Base-by-base conservation (phyloP, 2,888 invertebrate species). In the Ennomos erosarius region DNA sequence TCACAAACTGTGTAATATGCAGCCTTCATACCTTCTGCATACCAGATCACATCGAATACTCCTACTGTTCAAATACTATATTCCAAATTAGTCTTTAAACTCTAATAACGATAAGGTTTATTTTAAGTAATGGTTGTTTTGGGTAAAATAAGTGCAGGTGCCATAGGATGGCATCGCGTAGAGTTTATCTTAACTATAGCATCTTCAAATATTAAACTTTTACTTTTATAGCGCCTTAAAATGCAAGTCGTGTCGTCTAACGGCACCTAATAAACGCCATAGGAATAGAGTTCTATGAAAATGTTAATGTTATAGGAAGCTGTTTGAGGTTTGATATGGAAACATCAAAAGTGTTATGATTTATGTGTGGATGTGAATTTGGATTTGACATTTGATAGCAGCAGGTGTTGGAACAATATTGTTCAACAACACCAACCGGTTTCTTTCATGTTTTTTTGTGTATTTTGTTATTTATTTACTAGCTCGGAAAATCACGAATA, bases 131-230 rank as follows among this genome's bases (percentile, higher is more conserved):
- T 34, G 35, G 5, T 2, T 1, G 16, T n/a, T 50, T 58, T 59
- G 66, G n/a, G 51, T 74, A 42, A 66, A 79, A 81, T 71, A 76
- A 80, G 74, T 85, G 88, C 92, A 92, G 91, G 92, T 91, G 91
- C 82, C 78, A 81, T 82, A 74, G 70, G 74, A 82, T 79, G 78
- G 82, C 76, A 82, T 80, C 76, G 71, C 76, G 73, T 83, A 75
- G 70, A 71, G 73, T 81, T 84, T 90, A 90, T 92, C 90, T 90
- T 82, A 79, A 85, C 84, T 85, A 85, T 88, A 79, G 67, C 77
- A 90, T 92, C 90, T 87, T 78, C 71, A 82, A 87, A 88, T 87
- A 87, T 85, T 78, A 84, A 84, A 90, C 87, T 90, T 87, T 90
- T 92, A 89, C 88, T 91, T 90, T 90, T 90, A 87, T 84, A 78